A percentile compares a stretch with the other conserved stretches of the same genome.
phyloP scores from a whole-genome alignment of 2,113 vertebrate genomes.

The Speoplatyrhinus poulsoni region DNA sequence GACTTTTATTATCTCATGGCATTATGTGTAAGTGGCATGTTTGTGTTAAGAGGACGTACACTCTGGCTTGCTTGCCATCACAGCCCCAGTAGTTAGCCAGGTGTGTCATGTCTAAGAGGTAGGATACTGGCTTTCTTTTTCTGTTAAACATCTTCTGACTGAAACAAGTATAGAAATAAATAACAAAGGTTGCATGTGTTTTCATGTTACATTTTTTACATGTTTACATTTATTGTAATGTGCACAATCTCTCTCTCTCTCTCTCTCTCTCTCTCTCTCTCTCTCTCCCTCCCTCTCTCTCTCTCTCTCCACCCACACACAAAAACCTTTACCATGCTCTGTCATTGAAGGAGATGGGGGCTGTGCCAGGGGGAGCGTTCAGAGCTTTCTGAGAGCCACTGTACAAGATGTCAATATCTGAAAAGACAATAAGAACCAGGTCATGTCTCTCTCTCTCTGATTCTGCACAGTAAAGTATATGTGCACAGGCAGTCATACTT shows the following conservation, averaged over 20 bases:
- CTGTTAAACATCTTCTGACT: constrained; percentile 89
- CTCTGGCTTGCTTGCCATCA: constrained; percentile 76
- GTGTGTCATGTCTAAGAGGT: constrained; percentile 85
- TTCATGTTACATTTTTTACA: not conserved
- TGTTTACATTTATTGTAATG: not conserved
- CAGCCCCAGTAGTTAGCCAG: constrained; percentile 92
- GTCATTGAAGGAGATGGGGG: constrained; percentile 92
- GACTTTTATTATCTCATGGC: not conserved
- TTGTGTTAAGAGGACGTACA: constrained; percentile 72
- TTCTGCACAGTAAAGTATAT: not conserved
- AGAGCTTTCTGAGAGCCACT: constrained; percentile 92
- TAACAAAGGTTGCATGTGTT: not conserved
- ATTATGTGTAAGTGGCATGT: not conserved
- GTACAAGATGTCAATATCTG: constrained; percentile 92
- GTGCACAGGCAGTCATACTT: constrained; percentile 75
- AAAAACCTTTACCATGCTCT: constrained; percentile 83
- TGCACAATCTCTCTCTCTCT: not conserved
- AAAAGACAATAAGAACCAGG: constrained; percentile 4
- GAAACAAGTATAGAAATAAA: constrained; percentile 3
- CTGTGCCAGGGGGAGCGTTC: constrained; percentile 86
- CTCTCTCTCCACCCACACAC: constrained; percentile 3
- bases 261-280: not conserved
- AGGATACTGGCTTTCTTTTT: constrained; percentile 86
- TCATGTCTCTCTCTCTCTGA: not conserved
- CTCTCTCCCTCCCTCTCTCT: not conserved